Evolutionary conservation across 2,113 vertebrate genomes (phyloP), one percentile per base, ranked within the genome.

Genomic region (Cyanocitta stelleri): DNA sequence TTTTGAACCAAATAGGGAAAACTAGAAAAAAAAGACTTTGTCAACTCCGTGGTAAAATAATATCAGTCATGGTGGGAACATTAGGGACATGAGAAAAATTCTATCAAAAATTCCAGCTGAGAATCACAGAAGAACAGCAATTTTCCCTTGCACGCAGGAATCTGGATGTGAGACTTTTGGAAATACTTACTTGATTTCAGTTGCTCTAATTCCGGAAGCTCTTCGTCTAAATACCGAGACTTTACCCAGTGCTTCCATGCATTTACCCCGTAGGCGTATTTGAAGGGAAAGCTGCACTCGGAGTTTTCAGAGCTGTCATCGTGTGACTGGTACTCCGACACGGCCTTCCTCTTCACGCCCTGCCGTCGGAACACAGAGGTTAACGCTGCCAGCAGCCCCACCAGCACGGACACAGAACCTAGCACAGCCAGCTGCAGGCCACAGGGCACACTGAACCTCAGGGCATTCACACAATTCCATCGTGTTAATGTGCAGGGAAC

Each of bases 201-300:
- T n/a, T 96, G 83, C 52, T 98, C 98, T 96, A 98, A 93, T 77
- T 95, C 98, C 95, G 98, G 98, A 83, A 97, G 90, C 91, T 98
- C 97, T 66, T 98, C 96, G 12, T 98, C 95, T 76, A 98, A 95
- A 43, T 91, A 80, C 15, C 97, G 90, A 48, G 98, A 98, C 97
- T 98, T 98, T 5, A 98, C 98, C 99, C 99, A 99, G 91, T 99
- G 99, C 95, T 98, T 99, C 99, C 99, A 99, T 0, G 99, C 99
- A 2, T 99, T 99, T 35, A 99, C 92, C 30, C 99, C 99, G 10
- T 99, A 99, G 0, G 97, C 64, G 9, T 98, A 98, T 82, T 98
- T 99, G 92, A 99, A 98, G 1, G 99, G 98, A 89, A 99, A 98
- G 39, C 97, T 98, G 54, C 98, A 97, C 61, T 98, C 98, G 4